Evolutionary conservation across 2,797 vertebrate genomes (phyloP).

Genomic region (Typhlichthys eigenmanni): DNA sequence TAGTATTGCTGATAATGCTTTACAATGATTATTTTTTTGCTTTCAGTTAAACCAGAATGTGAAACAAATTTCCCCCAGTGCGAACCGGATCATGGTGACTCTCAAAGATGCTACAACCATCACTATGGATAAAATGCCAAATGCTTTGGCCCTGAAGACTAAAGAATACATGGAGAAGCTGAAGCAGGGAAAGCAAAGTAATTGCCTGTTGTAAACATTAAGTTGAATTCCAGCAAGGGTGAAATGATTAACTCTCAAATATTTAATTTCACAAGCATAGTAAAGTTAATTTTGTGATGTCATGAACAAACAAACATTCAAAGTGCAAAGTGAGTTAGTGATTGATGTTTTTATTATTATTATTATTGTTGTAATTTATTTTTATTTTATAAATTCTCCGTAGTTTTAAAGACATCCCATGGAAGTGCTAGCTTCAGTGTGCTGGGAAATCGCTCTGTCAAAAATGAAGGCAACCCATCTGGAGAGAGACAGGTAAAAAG

Average conservation of each 20-base stretch:
- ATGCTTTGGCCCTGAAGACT: constrained; percentile 84
- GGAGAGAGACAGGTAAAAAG: constrained; percentile 87
- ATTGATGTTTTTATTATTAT: not conserved
- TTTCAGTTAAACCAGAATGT: constrained; percentile 92
- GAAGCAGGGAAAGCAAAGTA: constrained; percentile 86
- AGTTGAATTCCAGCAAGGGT: too few species aligned
- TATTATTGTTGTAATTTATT: not conserved
- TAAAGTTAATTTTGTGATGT: too few species aligned
- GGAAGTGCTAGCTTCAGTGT: constrained; percentile 93
- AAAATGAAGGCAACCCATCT: constrained; percentile 85
- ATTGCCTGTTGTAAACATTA: constrained; percentile 10
- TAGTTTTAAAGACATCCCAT: constrained; percentile 88
- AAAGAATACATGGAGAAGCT: constrained; percentile 90
- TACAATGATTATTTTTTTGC: constrained; percentile 13
- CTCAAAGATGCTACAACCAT: constrained; percentile 88
- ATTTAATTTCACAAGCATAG: too few species aligned
- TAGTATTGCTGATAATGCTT: not conserved
- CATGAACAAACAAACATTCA: too few species aligned
- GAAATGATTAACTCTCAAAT: too few species aligned
- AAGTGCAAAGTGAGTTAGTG: not conserved
- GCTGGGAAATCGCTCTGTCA: constrained; percentile 84
- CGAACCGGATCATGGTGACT: constrained; percentile 83
- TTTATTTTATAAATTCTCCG: not conserved
- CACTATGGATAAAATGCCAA: constrained; percentile 85
- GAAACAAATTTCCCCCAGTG: constrained; percentile 82